Evolutionary conservation across 2,797 vertebrate genomes (phyloP).

Genomic region (Urophycis tenuis): DNA sequence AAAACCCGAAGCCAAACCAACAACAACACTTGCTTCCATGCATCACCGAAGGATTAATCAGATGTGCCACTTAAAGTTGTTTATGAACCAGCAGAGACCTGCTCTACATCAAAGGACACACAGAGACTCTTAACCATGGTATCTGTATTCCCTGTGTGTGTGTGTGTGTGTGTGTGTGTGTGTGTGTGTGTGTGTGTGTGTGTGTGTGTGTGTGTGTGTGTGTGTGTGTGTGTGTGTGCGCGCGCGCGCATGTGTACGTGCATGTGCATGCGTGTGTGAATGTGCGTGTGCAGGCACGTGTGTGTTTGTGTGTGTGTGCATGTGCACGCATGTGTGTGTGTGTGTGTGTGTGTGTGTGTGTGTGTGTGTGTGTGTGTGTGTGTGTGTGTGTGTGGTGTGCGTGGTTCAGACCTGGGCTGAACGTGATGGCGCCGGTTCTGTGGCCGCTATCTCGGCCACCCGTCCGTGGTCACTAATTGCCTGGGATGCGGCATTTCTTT

Average conservation of each 20-base stretch:
- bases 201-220: slow-evolving; percentile 1
- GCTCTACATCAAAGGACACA: slow-evolving; percentile 54
- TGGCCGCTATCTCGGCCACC: slow-evolving; percentile 82
- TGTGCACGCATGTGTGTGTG: background rate
- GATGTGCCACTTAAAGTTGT: slow-evolving; percentile 38
- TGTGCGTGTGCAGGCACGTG: background rate
- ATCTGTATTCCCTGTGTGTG: slow-evolving; percentile 4
- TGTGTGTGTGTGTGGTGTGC: background rate
- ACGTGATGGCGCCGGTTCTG: slow-evolving; percentile 22
- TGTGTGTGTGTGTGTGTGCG: background rate
- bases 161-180: slow-evolving; percentile 6
- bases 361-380: background rate
- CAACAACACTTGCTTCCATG: slow-evolving; percentile 28
- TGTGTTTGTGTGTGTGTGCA: background rate
- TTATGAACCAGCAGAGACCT: slow-evolving; percentile 54
- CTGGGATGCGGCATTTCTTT: slow-evolving; percentile 55
- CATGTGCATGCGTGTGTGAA: background rate
- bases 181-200: slow-evolving; percentile 3
- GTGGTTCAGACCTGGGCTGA: slow-evolving; percentile 21
- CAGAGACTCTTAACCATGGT: slow-evolving; percentile 38
- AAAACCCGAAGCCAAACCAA: slow-evolving; percentile 41
- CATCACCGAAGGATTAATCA: slow-evolving; percentile 34
- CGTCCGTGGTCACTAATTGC: slow-evolving; percentile 65
- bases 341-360: slow-evolving; percentile 3
- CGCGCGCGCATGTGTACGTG: background rate